Evolutionary conservation across 2,113 vertebrate species (phyloP), one percentile per base, ranked within the genome.

Genomic region (Morphnarchus princeps): DNA sequence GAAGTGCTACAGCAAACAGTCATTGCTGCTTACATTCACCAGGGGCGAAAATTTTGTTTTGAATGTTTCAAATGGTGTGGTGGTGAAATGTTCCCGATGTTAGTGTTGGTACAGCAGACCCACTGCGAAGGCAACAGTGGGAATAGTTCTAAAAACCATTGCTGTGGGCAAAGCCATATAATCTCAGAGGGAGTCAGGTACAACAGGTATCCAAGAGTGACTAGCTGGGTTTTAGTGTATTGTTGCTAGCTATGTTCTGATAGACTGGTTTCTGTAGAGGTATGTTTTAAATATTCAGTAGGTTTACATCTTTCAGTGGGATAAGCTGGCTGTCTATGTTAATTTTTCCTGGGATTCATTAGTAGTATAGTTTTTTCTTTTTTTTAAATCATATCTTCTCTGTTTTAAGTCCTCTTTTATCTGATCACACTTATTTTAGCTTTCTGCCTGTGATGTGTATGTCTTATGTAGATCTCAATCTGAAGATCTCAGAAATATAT

Each of bases 21-120:
- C 1, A 0, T 34, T 1, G 1, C 47, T 20, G 21, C 29, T 57
- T 14, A 8, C 6, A 3, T n/a, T 49, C 36, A n/a, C 45, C n/a
- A 10, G 1, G 4, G 28, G 20, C 25, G 43, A 7, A 43, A 26
- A 10, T 32, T 6, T 11, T 21, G 16, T 47, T 88, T 21, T 38
- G 62, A 32, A 14, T 38, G 5, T 54, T n/a, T 54, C 54, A 25
- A 2, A 4, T 4, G 10, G n/a, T 18, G 3, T 5, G 22, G 16
- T 42, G 67, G 9, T 49, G 69, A 21, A 31, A 43, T 7, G 8
- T 32, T 58, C 57, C 49, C 15, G 0, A 3, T 17, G 26, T 18
- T 29, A 9, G 40, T 8, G 9, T 24, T 54, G 63, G 8, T 16
- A 7, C 57, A 16, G 6, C 82, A 84, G 26, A 18, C 7, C 45